Evolutionary conservation across 2,797 vertebrate species (phyloP), one percentile per base, ranked within the genome.

Genomic region (Podarcis lilfordi): DNA sequence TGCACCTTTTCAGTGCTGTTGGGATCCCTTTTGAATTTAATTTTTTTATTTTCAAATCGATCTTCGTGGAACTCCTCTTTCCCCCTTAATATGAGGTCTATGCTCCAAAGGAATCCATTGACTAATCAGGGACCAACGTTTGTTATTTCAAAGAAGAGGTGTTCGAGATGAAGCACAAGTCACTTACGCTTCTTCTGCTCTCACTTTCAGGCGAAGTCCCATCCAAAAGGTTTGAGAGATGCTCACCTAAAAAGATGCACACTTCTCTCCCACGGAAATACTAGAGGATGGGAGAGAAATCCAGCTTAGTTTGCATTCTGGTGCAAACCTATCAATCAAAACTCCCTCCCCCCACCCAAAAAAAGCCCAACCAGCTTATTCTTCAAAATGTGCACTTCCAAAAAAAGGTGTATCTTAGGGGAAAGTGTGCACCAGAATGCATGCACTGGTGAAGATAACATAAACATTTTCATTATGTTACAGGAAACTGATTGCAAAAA

Each of bases 111-210:
- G 27, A 66, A 66, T 77, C 32, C 37, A 66, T 80, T 55, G 43
- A 27, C 66, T 61, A 40, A 40, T n/a, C 37, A 35, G 50, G 19
- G 35, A 69, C 29, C 37, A 68, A 5, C 9, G 55, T 66, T 45
- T 7, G 4, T 55, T 37, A 61, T 86, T 50, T 15, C n/a, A 55
- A 69, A 50, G 64, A 45, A 50, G 27, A n/a, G 25, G n/a, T 32
- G 40, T 7, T 10, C 2, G 17, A 80, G 32, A 87, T 25, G 68
- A 81, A 80, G 45, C 6, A 5, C 69, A 27, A 21, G 1, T 2
- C 29, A 32, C 3, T 90, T 86, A 64, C 4, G 35, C 66, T 92
- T 91, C 35, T 8, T 75, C 19, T 74, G 19, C 35, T 75, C 7
- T 1, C 88, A 10, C 10, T 1, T 69, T 69, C 23, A 69, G 27